These are phyloP conservation scores for Sesia bembeciformis DNA, from an alignment of 2,888 invertebrate genomes.

Conservation along the genomic window DNA sequence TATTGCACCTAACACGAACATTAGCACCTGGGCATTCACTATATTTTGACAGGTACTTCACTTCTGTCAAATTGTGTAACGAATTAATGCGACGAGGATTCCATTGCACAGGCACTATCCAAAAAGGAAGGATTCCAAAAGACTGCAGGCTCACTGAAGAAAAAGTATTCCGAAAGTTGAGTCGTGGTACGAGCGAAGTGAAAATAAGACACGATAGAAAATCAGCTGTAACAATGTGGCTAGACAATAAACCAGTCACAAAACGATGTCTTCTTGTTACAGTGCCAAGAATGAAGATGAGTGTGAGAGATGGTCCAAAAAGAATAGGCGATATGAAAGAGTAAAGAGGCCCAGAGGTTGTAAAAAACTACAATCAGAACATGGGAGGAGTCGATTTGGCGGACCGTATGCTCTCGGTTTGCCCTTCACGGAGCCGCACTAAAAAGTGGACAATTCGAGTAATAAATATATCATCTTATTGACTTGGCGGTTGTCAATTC, in stretches of 20 bases:
- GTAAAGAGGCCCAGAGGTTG: constrained; percentile 8
- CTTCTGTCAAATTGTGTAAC: too few species aligned
- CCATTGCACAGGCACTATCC: too few species aligned
- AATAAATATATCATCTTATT: constrained; percentile 2
- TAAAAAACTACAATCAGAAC: constrained; percentile 6
- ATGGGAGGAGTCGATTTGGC: constrained; percentile 10
- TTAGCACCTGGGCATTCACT: too few species aligned
- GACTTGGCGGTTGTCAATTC: constrained; percentile 1
- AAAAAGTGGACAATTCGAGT: constrained; percentile 2
- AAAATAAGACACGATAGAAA: constrained; percentile 1
- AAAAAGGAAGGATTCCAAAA: too few species aligned
- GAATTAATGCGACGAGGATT: too few species aligned
- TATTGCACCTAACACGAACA: too few species aligned
- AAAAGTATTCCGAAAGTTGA: too few species aligned
- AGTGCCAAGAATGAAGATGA: background rate
- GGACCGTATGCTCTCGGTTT: constrained; percentile 6
- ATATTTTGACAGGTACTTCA: too few species aligned
- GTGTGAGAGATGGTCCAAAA: constrained; percentile 9
- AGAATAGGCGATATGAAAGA: constrained; percentile 2
- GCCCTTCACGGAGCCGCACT: constrained; percentile 1
- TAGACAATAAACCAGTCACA: constrained; percentile 7
- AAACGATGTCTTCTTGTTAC: constrained; percentile 2
- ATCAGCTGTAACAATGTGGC: constrained; percentile 5
- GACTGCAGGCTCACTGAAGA: too few species aligned
- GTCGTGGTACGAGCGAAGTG: too few species aligned